Base-by-base conservation (phyloP, 1,140 invertebrate genomes). In the Ephestia elutella region DNA sequence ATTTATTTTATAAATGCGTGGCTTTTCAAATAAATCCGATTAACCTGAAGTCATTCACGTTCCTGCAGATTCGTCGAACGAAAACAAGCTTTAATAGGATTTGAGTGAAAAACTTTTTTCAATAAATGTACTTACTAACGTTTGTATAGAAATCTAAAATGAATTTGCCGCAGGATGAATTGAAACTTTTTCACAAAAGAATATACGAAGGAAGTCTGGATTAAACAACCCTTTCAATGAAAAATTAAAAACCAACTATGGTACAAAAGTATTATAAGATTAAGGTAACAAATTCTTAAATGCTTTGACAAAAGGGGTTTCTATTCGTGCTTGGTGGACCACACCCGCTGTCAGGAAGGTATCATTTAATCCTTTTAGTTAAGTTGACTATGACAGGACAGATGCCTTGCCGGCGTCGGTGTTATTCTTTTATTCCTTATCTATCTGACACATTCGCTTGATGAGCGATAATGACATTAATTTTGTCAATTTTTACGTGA, bases 301-400 rank as follows among this genome's bases (percentile, higher is more conserved):
- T 64, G 68, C 61, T 66, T 56, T 62, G 66, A 77, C 83, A 87
- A 87, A 86, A 71, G 77, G 75, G 65, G 70, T 75, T 69, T 75
- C 65, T 72, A 78, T 87, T 87, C 77, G 84, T 78, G 85, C 73
- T 86, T 63, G 58, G 71, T 50, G 70, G 85, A 86, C 85, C 85
- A 86, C 85, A 87, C 85, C 80, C 74, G 75, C 69, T 81, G 82
- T 79, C 77, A 80, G 79, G 81, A 86, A 83, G 81, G 80, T 84
- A 84, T 86, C 78, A 84, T 86, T 85, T 86, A 87, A 87, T 87
- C 85, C 85, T 85, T 87, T 87, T 87, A 86, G 82, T 81, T 85
- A 85, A 87, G 84, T 87, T 84, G 80, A 76, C 81, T 84, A 82
- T 86, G 80, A 84, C 84, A 81, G 77, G 82, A 82, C 78, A 78